Conservation (phyloP, 1,140 invertebrate species). For the Aphelenchoides fujianensis region DNA sequence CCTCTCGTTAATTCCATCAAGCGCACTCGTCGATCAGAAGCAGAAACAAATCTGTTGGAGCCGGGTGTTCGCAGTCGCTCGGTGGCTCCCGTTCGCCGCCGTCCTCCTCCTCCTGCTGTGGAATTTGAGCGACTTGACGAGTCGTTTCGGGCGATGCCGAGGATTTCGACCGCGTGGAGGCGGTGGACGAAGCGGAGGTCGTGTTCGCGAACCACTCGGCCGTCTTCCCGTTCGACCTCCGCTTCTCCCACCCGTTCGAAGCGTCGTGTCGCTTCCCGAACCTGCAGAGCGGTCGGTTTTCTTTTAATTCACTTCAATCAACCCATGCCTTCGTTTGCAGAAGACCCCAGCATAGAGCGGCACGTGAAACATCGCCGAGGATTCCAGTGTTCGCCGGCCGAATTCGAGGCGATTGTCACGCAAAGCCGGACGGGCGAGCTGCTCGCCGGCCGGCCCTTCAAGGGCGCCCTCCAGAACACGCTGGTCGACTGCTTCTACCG, state of each 20-base stretch:
- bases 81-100: background rate
- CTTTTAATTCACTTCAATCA: too few relatives aligned
- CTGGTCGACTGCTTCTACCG: slow-evolving; percentile 20
- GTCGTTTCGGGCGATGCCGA: background rate
- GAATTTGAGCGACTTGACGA: background rate
- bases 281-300: too few relatives aligned
- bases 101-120: background rate
- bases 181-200: background rate
- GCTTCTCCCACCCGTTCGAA: slow-evolving; percentile 35
- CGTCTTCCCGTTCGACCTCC: background rate
- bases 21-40: too few relatives aligned
- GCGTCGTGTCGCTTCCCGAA: slow-evolving; percentile 23
- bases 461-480: background rate
- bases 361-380: slow-evolving; percentile 1
- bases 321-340: too few relatives aligned
- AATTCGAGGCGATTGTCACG: slow-evolving; percentile 17
- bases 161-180: background rate
- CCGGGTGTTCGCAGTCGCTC: background rate
- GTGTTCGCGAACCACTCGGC: background rate
- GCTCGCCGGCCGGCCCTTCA: slow-evolving; percentile 24
- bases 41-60: too few relatives aligned
- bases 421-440: slow-evolving; percentile 23
- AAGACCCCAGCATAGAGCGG: background rate
- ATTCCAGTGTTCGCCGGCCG: slow-evolving; percentile 7
- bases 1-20: too few relatives aligned